These are phyloP conservation scores for Sprattus sprattus DNA, from an alignment of 2,113 vertebrate genomes.

Conservation along the genomic window DNA sequence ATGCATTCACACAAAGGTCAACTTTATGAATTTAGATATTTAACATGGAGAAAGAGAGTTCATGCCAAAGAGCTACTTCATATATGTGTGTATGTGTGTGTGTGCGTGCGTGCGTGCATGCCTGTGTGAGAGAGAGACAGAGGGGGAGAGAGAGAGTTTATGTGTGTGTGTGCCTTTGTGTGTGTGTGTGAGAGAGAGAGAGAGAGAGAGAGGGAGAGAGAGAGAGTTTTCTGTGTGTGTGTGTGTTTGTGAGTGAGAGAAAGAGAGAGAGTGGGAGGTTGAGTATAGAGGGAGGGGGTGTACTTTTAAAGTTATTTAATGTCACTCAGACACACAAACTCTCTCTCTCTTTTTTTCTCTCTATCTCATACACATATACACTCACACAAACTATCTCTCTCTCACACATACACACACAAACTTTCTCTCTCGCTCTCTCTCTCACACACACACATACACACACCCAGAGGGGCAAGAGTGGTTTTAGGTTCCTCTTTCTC, in stretches of 20 bases:
- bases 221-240: neutral
- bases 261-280: neutral
- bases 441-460: too few relatives aligned
- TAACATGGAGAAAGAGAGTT: neutral
- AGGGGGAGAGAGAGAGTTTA: neutral
- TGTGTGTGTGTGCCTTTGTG: neutral
- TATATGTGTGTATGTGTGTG: neutral
- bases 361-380: neutral
- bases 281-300: conserved; percentile 20
- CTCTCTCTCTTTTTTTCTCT: too few relatives aligned
- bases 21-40: neutral
- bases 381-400: neutral
- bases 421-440: too few relatives aligned
- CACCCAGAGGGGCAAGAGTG: too few relatives aligned
- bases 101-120: neutral
- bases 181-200: conserved; percentile 7
- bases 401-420: too few relatives aligned
- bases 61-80: neutral
- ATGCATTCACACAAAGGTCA: neutral
- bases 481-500: too few relatives aligned
- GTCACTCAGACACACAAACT: conserved; percentile 17
- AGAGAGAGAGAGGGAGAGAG: neutral
- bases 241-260: conserved; percentile 2
- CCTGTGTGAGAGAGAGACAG: neutral
- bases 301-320: conserved; percentile 15